Base-by-base conservation (phyloP, 2,113 vertebrate genomes). In the Isichthys henryi region DNA sequence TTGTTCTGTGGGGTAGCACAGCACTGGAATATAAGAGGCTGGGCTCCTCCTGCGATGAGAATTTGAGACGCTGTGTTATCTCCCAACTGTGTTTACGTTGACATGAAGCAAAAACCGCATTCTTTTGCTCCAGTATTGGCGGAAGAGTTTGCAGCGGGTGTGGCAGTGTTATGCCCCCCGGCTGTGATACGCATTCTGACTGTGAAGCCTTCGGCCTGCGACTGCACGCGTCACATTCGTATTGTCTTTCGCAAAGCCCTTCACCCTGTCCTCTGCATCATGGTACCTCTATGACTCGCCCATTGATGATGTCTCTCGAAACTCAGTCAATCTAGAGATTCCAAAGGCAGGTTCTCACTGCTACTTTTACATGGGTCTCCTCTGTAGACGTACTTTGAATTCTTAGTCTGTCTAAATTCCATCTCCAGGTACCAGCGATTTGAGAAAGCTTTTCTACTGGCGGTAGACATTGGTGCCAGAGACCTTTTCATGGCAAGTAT, bases 361-460 rank as follows among this genome's bases (percentile, higher is more conserved):
- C 45, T 13, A 21, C 82, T 19, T 45, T 82, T 45, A 82, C 15
- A 8, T 27, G 45, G 82, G 85, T 86, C 49, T n/a, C n/a, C 19
- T 52, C 13, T 39, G n/a, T 53, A 52, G n/a, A 86, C 45, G 21
- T 45, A 84, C 7, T 84, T 84, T 48, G 45, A n/a, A 43, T 43
- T 15, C 74, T 43, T 43, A 5, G 74, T 19, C 43, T 84, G 17
- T 91, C 70, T 13, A 66, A 43, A 62, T 17, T 46, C 35, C 58
- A 0, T 91, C 91, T 90, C 39, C 92, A 99, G 98, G 90, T 95
- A 98, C 92, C 96, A 98, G 92, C 96, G 97, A 89, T 98, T 99
- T 90, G 98, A 99, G 93, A 99, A 99, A 93, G 98, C 98, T 0
- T 99, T 99, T 94, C 96, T 99, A 85, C 96, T 99, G 2, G 98